Percentiles rank a stretch among this genome's conserved stretches.
These are phyloP conservation scores for Pseudorhiza aurosa DNA, from an alignment of 30 jellyfish, hydroid and myxozoan species.

Conservation along the genomic window DNA sequence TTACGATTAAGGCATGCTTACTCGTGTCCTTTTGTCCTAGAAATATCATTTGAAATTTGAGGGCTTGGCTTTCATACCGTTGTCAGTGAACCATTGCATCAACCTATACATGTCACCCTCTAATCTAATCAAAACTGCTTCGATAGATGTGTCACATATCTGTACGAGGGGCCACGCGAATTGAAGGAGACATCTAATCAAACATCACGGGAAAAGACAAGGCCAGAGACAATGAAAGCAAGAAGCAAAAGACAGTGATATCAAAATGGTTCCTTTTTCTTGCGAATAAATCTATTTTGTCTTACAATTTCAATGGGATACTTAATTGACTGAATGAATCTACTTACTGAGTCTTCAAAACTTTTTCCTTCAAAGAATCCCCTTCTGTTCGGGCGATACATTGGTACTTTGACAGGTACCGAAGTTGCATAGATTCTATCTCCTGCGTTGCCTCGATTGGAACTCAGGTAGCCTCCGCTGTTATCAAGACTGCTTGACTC, in stretches of 20 bases:
- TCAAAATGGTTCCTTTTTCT: too few relatives aligned
- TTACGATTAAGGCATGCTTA: background rate
- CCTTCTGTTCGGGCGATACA: slow-evolving; percentile 32
- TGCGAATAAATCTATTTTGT: too few relatives aligned
- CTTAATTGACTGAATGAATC: too few relatives aligned
- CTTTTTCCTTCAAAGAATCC: slow-evolving; percentile 27
- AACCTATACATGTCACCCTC: background rate
- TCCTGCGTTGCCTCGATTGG: slow-evolving; percentile 73
- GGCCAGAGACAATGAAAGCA: too few relatives aligned
- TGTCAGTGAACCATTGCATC: background rate
- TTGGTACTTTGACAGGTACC: slow-evolving; percentile 92
- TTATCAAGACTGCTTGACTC: slow-evolving; percentile 93
- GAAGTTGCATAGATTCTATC: slow-evolving; percentile 95
- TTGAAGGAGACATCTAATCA: too few relatives aligned
- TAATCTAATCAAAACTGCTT: background rate
- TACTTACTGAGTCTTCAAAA: slow-evolving; percentile 41
- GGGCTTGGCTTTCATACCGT: background rate
- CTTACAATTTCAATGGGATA: too few relatives aligned
- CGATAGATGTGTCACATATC: background rate
- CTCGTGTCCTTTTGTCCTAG: background rate
- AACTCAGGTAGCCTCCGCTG: slow-evolving; percentile 85
- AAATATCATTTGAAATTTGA: background rate
- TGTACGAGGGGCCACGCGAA: too few relatives aligned
- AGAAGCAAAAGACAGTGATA: too few relatives aligned
- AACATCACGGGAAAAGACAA: too few relatives aligned